Evolutionary conservation across 2,113 vertebrate species (phyloP).

Genomic region (Pseudopipra pipra): DNA sequence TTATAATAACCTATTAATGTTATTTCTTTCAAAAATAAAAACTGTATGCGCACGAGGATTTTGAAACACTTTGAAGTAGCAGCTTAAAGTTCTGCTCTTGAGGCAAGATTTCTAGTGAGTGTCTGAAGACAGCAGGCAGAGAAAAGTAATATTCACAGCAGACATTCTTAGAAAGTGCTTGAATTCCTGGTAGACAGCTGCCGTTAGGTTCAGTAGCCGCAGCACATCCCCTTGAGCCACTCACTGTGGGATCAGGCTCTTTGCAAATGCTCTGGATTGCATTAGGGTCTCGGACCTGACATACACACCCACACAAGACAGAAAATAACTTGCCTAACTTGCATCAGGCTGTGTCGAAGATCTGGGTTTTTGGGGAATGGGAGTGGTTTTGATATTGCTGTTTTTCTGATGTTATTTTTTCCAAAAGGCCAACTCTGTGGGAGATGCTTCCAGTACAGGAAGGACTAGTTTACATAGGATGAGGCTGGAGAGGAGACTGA

Average conservation of each 20-base stretch:
- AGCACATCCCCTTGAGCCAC: neutral
- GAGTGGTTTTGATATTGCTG: neutral
- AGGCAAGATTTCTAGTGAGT: neutral
- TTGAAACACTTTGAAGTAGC: neutral
- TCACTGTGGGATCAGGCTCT: neutral
- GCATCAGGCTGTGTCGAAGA: neutral
- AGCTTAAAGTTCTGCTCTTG: neutral
- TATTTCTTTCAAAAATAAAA: neutral
- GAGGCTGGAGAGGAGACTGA: neutral
- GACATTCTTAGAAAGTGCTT: conserved; percentile 10
- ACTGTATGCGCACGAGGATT: neutral
- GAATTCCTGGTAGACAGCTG: neutral
- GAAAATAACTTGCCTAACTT: neutral
- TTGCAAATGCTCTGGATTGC: neutral
- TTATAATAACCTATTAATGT: neutral
- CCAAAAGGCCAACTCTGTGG: neutral
- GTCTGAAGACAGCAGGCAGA: neutral
- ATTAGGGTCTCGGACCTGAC: neutral
- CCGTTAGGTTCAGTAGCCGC: neutral
- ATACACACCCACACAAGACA: neutral
- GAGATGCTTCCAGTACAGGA: neutral
- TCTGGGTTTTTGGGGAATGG: neutral
- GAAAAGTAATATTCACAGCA: neutral
- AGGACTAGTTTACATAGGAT: neutral
- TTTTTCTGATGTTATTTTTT: neutral